Conservation (phyloP, 2,797 vertebrate species). For the Enteromius radiatus region DNA sequence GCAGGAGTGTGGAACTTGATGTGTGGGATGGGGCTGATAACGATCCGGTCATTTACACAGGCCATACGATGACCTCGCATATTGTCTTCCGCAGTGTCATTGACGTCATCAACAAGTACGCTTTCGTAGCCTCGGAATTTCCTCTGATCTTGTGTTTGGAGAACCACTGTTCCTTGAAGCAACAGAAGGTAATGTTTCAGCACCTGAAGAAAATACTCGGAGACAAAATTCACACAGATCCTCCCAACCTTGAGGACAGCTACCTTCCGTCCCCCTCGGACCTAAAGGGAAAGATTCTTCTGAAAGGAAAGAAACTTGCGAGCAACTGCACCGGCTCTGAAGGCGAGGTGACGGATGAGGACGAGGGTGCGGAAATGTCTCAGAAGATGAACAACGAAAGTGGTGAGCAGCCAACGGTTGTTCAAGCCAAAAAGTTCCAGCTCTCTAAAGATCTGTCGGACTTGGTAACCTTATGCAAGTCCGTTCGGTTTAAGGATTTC, state of each 20-base stretch:
- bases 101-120: constrained; percentile 95
- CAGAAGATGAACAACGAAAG: constrained; percentile 87
- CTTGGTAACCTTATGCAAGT: constrained; percentile 94
- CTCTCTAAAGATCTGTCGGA: constrained; percentile 97
- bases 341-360: constrained; percentile 96
- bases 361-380: constrained; percentile 97
- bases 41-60: constrained; percentile 95
- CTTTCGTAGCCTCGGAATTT: constrained; percentile 93
- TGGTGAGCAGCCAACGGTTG: constrained; percentile 80
- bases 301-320: constrained; percentile 93
- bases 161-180: constrained; percentile 96
- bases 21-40: constrained; percentile 97
- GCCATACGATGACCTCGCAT: constrained; percentile 98
- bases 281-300: constrained; percentile 90
- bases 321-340: constrained; percentile 86
- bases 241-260: constrained; percentile 87
- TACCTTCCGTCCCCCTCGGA: constrained; percentile 91
- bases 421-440: constrained; percentile 86
- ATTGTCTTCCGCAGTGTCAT: constrained; percentile 95
- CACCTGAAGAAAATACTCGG: constrained; percentile 96
- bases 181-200: constrained; percentile 96
- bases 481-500: constrained; percentile 95
- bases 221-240: constrained; percentile 86
- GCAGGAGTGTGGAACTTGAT: constrained; percentile 93
- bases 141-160: constrained; percentile 95